These are phyloP conservation scores for Idaea straminata DNA, from an alignment of 2,888 invertebrate species.

Conservation along the genomic window DNA sequence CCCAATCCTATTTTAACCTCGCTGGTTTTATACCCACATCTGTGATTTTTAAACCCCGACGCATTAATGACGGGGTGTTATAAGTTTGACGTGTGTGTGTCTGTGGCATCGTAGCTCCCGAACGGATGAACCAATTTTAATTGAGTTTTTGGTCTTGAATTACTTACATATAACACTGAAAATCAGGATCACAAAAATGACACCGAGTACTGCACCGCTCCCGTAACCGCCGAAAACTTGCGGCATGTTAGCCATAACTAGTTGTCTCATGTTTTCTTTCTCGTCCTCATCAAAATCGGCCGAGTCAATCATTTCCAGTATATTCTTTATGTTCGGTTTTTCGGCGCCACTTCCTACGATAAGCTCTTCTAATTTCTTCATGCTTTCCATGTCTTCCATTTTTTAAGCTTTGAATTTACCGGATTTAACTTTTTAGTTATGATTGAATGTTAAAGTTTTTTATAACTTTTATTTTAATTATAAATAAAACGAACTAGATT, in stretches of 20 bases:
- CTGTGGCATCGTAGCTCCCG: too few relatives aligned
- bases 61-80: too few relatives aligned
- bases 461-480: background rate
- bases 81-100: too few relatives aligned
- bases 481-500: background rate
- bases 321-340: slow-evolving; percentile 75
- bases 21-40: too few relatives aligned
- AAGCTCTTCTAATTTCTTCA: slow-evolving; percentile 49
- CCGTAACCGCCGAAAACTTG: slow-evolving; percentile 54
- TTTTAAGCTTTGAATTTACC: slow-evolving; percentile 12
- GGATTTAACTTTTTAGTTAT: slow-evolving; percentile 13
- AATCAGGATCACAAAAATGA: slow-evolving; percentile 55
- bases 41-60: too few relatives aligned
- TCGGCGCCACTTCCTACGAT: slow-evolving; percentile 55
- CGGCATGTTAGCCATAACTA: slow-evolving; percentile 69
- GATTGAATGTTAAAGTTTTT: too few relatives aligned
- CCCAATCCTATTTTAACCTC: too few relatives aligned
- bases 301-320: slow-evolving; percentile 79
- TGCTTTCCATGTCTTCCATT: slow-evolving; percentile 40
- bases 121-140: too few relatives aligned
- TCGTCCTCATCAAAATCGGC: slow-evolving; percentile 82
- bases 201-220: slow-evolving; percentile 45
- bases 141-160: slow-evolving; percentile 18
- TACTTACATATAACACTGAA: slow-evolving; percentile 61
- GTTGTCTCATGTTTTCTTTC: slow-evolving; percentile 77